Percentiles rank a stretch among this genome's conserved stretches.
These are phyloP conservation scores for Gambusia affinis DNA, from an alignment of 2,113 vertebrate genomes.

Conservation along the genomic window DNA sequence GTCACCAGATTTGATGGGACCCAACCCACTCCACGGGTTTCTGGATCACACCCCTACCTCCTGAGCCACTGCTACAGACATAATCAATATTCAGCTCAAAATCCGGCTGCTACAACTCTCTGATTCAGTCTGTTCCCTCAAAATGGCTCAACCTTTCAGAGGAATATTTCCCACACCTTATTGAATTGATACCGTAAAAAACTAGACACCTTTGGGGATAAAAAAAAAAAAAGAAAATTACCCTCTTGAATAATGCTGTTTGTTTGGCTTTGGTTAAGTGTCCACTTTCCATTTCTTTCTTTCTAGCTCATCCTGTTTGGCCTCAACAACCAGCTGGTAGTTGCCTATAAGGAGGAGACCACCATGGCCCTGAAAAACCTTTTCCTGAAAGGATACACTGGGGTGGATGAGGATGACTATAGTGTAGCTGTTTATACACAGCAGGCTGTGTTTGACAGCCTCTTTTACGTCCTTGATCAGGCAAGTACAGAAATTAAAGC, in stretches of 20 bases:
- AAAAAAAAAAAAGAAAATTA: background rate
- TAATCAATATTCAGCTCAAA: too few relatives aligned
- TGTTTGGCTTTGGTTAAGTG: background rate
- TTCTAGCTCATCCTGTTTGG: slow-evolving; percentile 92
- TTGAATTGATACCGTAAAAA: background rate
- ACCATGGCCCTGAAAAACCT: slow-evolving; percentile 89
- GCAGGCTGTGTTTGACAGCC: slow-evolving; percentile 83
- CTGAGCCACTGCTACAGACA: too few relatives aligned
- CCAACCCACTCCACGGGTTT: too few relatives aligned
- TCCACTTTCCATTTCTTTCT: slow-evolving; percentile 1
- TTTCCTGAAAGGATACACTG: slow-evolving; percentile 90
- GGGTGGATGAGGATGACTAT: slow-evolving; percentile 90
- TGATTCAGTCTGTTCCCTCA: background rate
- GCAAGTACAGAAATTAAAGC: slow-evolving; percentile 68
- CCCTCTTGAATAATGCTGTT: background rate
- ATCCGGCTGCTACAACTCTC: background rate
- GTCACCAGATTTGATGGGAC: too few relatives aligned
- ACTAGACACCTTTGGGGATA: too few relatives aligned
- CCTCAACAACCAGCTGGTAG: slow-evolving; percentile 94
- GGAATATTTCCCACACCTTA: background rate
- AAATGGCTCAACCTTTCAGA: background rate
- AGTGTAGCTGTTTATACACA: slow-evolving; percentile 88
- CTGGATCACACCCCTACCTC: too few relatives aligned
- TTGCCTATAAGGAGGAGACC: slow-evolving; percentile 95
- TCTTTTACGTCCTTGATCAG: slow-evolving; percentile 90